phyloP scores from a whole-genome alignment of 1,140 invertebrate genomes.

The Thereuonema tuberculata region DNA sequence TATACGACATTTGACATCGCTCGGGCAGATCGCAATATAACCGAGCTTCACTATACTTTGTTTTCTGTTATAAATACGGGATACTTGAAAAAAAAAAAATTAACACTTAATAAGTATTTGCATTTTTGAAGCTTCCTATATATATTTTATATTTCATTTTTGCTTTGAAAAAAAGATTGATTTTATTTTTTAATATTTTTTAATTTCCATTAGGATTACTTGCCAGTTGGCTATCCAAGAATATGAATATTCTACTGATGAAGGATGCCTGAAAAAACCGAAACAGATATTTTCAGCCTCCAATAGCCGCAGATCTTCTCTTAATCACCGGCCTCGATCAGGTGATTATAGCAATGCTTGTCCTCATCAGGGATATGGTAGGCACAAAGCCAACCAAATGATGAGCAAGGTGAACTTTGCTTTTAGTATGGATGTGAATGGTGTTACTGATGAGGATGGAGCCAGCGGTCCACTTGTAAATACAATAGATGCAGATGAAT shows the following conservation, averaged over 20 bases:
- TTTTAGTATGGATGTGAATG: constrained; percentile 44
- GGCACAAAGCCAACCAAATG: constrained; percentile 9
- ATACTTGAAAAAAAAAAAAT: too few species aligned
- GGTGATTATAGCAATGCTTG: background rate
- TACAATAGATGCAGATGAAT: constrained; percentile 15
- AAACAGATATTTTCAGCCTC: background rate
- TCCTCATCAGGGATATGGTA: background rate
- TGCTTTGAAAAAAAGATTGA: too few species aligned
- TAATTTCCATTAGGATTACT: constrained; percentile 32
- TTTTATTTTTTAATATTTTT: too few species aligned
- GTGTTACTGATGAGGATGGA: constrained; percentile 5
- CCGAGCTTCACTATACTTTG: too few species aligned
- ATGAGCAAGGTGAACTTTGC: constrained; percentile 48
- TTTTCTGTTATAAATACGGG: too few species aligned
- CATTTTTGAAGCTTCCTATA: too few species aligned
- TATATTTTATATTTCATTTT: too few species aligned
- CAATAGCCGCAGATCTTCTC: background rate
- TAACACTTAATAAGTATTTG: too few species aligned
- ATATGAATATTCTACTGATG: constrained; percentile 30
- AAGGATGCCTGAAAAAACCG: background rate
- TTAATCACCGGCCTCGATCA: background rate
- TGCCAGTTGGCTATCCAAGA: constrained; percentile 54
- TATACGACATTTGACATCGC: too few species aligned
- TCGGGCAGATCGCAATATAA: too few species aligned
- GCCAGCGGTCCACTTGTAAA: constrained; percentile 14